Evolutionary conservation across 2,888 invertebrate species (phyloP), one percentile per base, ranked within the genome.

Genomic region (Zonitis immaculata): DNA sequence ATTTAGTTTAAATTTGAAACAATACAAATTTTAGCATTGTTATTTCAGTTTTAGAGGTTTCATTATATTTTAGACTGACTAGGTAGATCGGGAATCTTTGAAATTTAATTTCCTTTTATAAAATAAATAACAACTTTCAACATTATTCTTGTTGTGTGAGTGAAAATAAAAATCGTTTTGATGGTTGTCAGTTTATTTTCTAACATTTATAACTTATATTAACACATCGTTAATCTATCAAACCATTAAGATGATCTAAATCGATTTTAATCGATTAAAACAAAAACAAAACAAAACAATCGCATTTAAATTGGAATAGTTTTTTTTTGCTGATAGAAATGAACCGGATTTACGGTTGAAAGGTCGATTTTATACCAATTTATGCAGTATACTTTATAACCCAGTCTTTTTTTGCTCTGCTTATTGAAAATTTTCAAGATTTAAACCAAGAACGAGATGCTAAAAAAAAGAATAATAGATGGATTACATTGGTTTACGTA

Each of bases 351-450:
- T 47, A 44, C 44, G 39, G 48, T 18, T 43, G 52, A 48, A 52
- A 52, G 48, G 52, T 52, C 27, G 52, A 44, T 48, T 52, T 52
- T 52, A 48, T 48, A 47, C 48, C 16, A 43, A 47, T 47, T 52
- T 47, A 52, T 11, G n/a, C n/a, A n/a, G n/a, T 22, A 28, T 39
- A 22, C 39, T 48, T 27, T 26, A 52, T 52, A 48, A 52, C 48
- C 52, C 47, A 47, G 26, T 26, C 6, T 26, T 26, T 8, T 26
- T 26, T 26, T 26, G 22, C 22, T 22, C n/a, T n/a, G n/a, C n/a
- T n/a, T n/a, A n/a, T n/a, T n/a, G n/a, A n/a, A n/a, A n/a, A n/a
- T n/a, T n/a, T n/a, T n/a, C n/a, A n/a, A n/a, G n/a, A n/a, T n/a
- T n/a, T n/a, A n/a, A n/a, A n/a, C n/a, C n/a, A n/a, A n/a, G n/a